Conservation (phyloP, 2,888 invertebrate genomes). For the Tenthredo amoena region DNA sequence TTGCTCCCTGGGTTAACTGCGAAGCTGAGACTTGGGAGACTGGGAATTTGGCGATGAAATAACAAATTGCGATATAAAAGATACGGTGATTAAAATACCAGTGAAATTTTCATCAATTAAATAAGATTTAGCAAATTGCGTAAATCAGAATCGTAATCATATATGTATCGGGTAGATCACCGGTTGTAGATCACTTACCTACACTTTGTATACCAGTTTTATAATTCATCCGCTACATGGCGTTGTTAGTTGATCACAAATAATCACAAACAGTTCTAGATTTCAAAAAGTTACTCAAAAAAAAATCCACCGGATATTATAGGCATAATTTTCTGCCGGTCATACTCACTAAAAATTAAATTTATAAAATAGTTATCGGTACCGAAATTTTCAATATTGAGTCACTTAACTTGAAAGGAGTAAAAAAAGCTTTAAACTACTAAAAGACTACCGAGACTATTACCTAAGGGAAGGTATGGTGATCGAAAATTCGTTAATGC, state of each 20-base stretch:
- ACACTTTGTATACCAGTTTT: not conserved
- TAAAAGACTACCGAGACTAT: not conserved
- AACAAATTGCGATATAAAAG: too few relatives aligned
- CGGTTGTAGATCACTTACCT: conserved; percentile 2
- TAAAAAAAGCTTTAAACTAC: not conserved
- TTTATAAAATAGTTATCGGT: too few relatives aligned
- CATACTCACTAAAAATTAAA: too few relatives aligned
- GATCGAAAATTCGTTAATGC: not conserved
- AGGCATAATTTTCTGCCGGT: too few relatives aligned
- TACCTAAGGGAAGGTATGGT: not conserved
- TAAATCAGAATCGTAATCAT: not conserved
- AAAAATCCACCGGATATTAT: too few relatives aligned
- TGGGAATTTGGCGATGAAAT: not conserved
- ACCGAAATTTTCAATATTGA: too few relatives aligned
- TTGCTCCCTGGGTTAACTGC: not conserved
- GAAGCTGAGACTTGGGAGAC: not conserved
- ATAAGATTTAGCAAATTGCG: too few relatives aligned
- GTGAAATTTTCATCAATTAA: not conserved
- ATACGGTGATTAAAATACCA: not conserved
- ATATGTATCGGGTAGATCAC: not conserved
- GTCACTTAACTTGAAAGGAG: too few relatives aligned
- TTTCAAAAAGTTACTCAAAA: not conserved
- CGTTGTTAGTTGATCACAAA: not conserved
- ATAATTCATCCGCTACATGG: not conserved
- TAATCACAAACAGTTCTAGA: not conserved